Evolutionary conservation across 2,113 vertebrate species (phyloP).

Genomic region (Rhinolophus ferrumequinum): DNA sequence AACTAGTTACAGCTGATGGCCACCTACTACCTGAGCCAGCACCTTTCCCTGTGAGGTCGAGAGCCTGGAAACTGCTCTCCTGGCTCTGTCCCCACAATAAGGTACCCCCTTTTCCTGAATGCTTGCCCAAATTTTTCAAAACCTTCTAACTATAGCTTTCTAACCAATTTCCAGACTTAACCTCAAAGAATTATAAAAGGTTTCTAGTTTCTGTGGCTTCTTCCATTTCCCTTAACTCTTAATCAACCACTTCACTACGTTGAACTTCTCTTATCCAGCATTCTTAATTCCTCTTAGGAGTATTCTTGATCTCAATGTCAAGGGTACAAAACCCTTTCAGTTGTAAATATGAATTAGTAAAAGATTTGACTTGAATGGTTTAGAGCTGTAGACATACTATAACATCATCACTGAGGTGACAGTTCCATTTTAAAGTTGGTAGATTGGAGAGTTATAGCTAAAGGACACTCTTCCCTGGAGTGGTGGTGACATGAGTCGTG

Average conservation of each 20-base stretch:
- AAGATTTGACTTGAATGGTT: not conserved
- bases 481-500: not conserved
- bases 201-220: constrained; percentile 17
- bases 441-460: not conserved
- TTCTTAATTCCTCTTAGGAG: not conserved
- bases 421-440: constrained; percentile 34
- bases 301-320: not conserved
- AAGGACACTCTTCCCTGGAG: not conserved
- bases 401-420: not conserved
- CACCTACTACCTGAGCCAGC: too few species aligned
- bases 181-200: not conserved
- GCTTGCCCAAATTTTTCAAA: not conserved
- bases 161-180: constrained; percentile 35
- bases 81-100: not conserved
- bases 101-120: not conserved
- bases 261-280: not conserved
- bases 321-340: not conserved
- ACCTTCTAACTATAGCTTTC: constrained; percentile 22
- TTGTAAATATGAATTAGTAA: not conserved
- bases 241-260: not conserved
- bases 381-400: not conserved
- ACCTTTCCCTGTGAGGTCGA: too few species aligned
- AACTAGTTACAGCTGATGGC: too few species aligned
- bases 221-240: not conserved
- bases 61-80: too few species aligned